Base-by-base conservation (phyloP, 2,888 invertebrate genomes). In the Lagria hirta region DNA sequence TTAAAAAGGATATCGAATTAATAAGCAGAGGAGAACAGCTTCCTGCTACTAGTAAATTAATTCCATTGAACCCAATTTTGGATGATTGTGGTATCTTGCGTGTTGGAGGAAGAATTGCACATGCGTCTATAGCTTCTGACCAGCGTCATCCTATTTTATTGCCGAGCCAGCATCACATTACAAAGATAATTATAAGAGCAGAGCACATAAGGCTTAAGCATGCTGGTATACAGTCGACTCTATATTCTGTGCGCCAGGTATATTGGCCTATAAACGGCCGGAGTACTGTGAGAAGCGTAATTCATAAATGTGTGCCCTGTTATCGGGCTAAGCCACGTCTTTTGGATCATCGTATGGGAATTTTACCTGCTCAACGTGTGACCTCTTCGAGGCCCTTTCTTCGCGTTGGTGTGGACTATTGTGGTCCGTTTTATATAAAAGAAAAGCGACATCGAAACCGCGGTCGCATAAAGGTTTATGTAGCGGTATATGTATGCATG, bases 91-190 rank as follows among this genome's bases (percentile, higher is more conserved):
- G 15, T 7, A 7, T 52, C 4, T 11, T 50, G 13, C 10, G 47
- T 2, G 52, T 48, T 4, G 50, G 45, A 3, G 52, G 48, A 10
- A 20, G 49, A 30, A 7, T 49, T 7, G 12, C 16, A 28, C 24
- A 40, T 18, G 35, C 47, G 5, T 2, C 24, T 12, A 15, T 21
- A 5, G 4, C 13, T 4, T 49, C 21, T 34, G 37, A 52, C 14
- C 46, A 32, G 17, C 32, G 28, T 22, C 42, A 52, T 35, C 48
- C 50, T 4, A 42, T 51, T n/a, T 26, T 50, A 29, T 36, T 48
- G 10, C 45, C 52, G 2, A 33, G 30, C 3, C 22, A 42, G 30
- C 42, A 51, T 20, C 11, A 16, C 10, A 33, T 53, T 15, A 52
- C 51, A 17, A 22, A 28, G 13, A 22, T 51, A 13, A 44, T 55